These are phyloP conservation scores for Labia minor DNA, from an alignment of 2,888 invertebrate genomes.

Conservation along the genomic window DNA sequence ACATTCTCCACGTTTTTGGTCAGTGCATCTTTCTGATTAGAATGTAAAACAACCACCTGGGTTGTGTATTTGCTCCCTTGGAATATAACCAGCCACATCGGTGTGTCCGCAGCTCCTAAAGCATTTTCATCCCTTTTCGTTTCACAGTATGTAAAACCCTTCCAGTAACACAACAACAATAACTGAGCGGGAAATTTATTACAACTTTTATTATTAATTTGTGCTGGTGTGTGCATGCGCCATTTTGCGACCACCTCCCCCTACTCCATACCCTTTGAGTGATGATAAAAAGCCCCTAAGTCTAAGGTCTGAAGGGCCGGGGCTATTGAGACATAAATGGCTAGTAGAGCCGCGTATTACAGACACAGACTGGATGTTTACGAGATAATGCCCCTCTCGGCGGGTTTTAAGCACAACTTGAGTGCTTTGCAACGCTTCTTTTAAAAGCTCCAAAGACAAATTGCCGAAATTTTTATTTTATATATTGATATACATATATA, in stretches of 20 bases:
- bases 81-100: too few relatives aligned
- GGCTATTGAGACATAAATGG: constrained; percentile 7
- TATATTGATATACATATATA: too few relatives aligned
- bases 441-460: not conserved
- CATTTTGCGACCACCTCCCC: constrained; percentile 1
- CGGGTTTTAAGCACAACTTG: not conserved
- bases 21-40: too few relatives aligned
- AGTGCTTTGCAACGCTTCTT: constrained; percentile 4
- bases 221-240: not conserved
- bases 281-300: constrained; percentile 1
- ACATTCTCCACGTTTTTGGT: too few relatives aligned
- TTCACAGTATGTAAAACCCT: too few relatives aligned
- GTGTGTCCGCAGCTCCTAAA: too few relatives aligned
- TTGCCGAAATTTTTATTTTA: not conserved
- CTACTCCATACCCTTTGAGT: not conserved
- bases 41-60: too few relatives aligned
- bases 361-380: not conserved
- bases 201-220: constrained; percentile 13
- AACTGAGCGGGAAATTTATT: not conserved
- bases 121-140: too few relatives aligned
- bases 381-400: not conserved
- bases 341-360: not conserved
- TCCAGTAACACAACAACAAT: constrained; percentile 13
- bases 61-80: too few relatives aligned
- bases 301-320: not conserved